Evolutionary conservation across 2,888 invertebrate species (phyloP).

Genomic region (Artemia sinica): DNA sequence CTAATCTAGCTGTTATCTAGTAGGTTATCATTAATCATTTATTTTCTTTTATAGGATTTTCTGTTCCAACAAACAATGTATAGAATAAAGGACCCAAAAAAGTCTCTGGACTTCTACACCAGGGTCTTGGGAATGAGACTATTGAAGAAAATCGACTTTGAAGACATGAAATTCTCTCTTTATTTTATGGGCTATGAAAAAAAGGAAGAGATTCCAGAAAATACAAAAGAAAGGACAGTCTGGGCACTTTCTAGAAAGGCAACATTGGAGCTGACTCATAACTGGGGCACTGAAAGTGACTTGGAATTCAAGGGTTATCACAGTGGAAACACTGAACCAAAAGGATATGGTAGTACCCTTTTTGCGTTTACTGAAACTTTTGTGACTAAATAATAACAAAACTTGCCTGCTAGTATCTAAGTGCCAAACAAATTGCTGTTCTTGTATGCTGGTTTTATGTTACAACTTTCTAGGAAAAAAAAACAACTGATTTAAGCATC

Average conservation of each 20-base stretch:
- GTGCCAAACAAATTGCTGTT: no score
- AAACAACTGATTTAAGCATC: no score
- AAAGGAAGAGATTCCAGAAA: slow-evolving; percentile 49
- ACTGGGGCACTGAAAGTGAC: slow-evolving; percentile 85
- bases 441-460: no score
- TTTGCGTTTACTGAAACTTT: not conserved
- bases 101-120: slow-evolving; percentile 74
- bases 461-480: no score
- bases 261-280: slow-evolving; percentile 78
- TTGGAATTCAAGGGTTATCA: slow-evolving; percentile 53
- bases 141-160: slow-evolving; percentile 70
- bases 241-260: slow-evolving; percentile 72
- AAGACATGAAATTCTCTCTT: slow-evolving; percentile 68
- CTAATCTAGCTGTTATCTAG: no score
- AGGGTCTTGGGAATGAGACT: slow-evolving; percentile 77
- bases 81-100: slow-evolving; percentile 75
- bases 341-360: slow-evolving; percentile 51
- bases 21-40: slow-evolving; percentile 19
- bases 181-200: slow-evolving; percentile 84
- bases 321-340: slow-evolving; percentile 72
- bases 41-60: slow-evolving; percentile 47
- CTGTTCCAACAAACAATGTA: slow-evolving; percentile 94
- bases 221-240: slow-evolving; percentile 45
- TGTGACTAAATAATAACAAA: not conserved
- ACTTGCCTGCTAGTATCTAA: no score